Base-by-base conservation (phyloP, 2,888 invertebrate species). In the Zele albiditarsus region DNA sequence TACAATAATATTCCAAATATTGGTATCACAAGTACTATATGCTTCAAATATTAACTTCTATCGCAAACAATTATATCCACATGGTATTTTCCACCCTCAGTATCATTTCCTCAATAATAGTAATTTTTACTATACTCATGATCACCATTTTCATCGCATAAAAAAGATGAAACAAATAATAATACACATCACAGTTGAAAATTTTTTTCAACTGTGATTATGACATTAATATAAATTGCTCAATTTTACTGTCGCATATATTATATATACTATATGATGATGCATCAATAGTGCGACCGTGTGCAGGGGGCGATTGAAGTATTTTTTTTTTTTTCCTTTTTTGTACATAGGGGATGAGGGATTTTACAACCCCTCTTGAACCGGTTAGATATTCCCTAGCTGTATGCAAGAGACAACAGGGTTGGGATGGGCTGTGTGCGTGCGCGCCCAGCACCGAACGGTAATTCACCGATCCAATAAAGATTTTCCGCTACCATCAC, bases 381-480 rank as follows among this genome's bases (percentile, higher is more conserved):
- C 66, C 66, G 38, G 68, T 53, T 38, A 31, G 20, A 6, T 68
- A 49, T 25, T 33, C 58, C 38, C 38, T 38, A 38, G 10, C 62
- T 63, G 33, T 33, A 63, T 71, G 60, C 42, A 60, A 42, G 42
- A 60, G 69, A 77, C 65, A 65, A 58, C 69, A 57, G 73, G 77
- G 46, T 70, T 74, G 71, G 53, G 20, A 53, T 53, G n/a, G 53
- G 8, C 10, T 20, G 23, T 20, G 53, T 20, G 53, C 53, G 53
- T 20, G 20, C 20, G 53, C 53, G 53, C 53, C 53, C 53, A 49
- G 65, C 78, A 53, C 69, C 73, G 63, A 75, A 78, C 69, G 74
- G 76, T 79, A 72, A 81, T 80, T 78, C 72, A 46, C 57, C 76
- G 77, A 81, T 79, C 80, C 72, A 82, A 81, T 82, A 80, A 83